Base-by-base conservation (phyloP, 2,888 invertebrate genomes). In the Terebella lapidaria region DNA sequence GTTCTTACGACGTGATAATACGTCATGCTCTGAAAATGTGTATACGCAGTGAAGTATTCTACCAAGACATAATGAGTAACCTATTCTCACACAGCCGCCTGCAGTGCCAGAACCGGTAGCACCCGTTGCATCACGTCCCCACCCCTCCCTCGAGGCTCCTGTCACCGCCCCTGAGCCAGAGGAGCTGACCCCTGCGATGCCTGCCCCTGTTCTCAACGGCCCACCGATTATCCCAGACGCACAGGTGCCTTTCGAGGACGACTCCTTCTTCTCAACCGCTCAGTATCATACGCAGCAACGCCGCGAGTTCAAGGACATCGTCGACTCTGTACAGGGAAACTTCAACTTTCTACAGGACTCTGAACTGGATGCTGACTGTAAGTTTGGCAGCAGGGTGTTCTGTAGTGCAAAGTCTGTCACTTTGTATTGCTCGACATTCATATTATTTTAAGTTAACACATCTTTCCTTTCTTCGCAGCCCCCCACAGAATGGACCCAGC, bases 291-390 rank as follows among this genome's bases (percentile, higher is more conserved):
- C 42, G 10, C 42, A 35, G 10, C 30, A 42, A 55, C 45, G 24
- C n/a, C 22, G 2, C n/a, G 42, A n/a, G 10, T n/a, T 68, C 57
- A 56, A 63, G 60, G 76, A 77, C 61, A 77, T 78, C 26, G 76
- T 78, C 25, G 74, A 78, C 3, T 71, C 74, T 20, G 74, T 79
- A 22, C 77, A 77, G 62, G 77, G 78, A 58, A 76, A 71, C 61
- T 81, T 81, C 66, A 81, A 82, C 70, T 83, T 83, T 69, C 84
- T 93, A 59, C 92, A 94, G 83, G 93, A 94, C 74, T 93, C 93
- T 25, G 80, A 81, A 61, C 79, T 83, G 61, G 93, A 72, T 56
- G 60, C 62, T 60, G 25, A 57, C 1, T 58, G 53, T 26, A 35
- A 35, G 55, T 55, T n/a, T 15, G 5, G 49, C 49, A 15, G 35